Evolutionary conservation across 2,797 vertebrate species (phyloP).

Genomic region (Pelochelys cantorii): DNA sequence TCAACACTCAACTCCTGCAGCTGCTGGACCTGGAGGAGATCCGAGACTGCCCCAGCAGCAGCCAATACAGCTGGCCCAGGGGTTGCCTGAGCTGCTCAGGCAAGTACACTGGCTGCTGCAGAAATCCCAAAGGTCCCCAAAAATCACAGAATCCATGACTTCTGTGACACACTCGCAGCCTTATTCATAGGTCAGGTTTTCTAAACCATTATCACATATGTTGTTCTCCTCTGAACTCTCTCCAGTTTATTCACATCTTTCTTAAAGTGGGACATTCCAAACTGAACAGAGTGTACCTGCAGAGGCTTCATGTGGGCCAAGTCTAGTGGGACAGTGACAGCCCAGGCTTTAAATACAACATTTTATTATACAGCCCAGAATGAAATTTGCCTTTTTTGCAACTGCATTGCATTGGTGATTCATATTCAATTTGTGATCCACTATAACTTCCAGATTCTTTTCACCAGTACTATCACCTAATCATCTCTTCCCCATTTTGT

Average conservation of each 20-base stretch:
- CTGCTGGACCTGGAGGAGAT: no score
- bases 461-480: not conserved
- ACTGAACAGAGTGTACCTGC: not conserved
- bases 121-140: no score
- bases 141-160: no score
- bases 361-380: not conserved
- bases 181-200: not conserved
- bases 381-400: not conserved
- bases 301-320: not conserved
- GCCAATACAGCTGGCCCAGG: no score
- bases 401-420: not conserved
- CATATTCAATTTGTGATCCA: not conserved
- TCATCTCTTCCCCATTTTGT: not conserved
- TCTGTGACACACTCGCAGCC: no score
- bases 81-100: no score
- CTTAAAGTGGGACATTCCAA: not conserved
- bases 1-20: no score
- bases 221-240: not conserved
- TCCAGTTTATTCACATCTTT: not conserved
- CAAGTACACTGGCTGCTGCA: no score
- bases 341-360: not conserved
- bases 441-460: not conserved
- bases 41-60: no score
- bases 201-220: not conserved
- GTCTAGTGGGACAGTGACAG: not conserved